A percentile compares a stretch with the other conserved stretches of the same genome.
Conservation (phyloP, 2,888 invertebrate species). For the Synanthedon formicaeformis region DNA sequence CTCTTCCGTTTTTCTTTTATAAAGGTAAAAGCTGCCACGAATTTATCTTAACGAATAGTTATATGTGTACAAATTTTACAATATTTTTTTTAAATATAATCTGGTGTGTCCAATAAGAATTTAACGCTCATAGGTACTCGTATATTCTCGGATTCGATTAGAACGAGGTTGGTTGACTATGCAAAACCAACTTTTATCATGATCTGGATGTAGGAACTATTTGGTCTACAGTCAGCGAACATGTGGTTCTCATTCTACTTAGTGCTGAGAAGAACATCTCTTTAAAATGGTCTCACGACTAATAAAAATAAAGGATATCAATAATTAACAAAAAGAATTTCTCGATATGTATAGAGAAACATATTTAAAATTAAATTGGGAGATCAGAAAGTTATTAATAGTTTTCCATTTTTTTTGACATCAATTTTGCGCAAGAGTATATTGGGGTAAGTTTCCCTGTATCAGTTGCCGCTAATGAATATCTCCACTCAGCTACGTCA, state of each 20-base stretch:
- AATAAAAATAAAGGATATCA: too few relatives aligned
- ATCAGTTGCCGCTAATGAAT: conserved; percentile 46
- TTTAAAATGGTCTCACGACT: too few relatives aligned
- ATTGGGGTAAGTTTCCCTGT: conserved; percentile 20
- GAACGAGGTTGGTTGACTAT: too few relatives aligned
- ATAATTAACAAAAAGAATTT: neutral
- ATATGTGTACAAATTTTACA: too few relatives aligned
- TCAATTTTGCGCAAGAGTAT: conserved; percentile 8
- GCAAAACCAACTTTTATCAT: too few relatives aligned
- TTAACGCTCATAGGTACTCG: too few relatives aligned
- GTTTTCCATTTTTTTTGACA: neutral
- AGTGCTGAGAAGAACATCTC: too few relatives aligned
- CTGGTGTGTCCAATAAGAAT: neutral
- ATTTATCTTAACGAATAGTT: conserved; percentile 25
- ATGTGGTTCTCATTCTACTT: too few relatives aligned
- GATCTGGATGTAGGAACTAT: too few relatives aligned
- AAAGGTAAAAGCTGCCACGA: conserved; percentile 46
- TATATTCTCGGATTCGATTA: too few relatives aligned
- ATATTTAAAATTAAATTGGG: conserved; percentile 9
- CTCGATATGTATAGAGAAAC: neutral
- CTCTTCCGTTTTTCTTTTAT: conserved; percentile 41
- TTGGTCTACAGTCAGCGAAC: too few relatives aligned
- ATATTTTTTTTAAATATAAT: conserved; percentile 2
- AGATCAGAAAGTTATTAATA: conserved; percentile 4
- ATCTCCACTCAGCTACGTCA: conserved; percentile 47